Percentiles rank a stretch among this genome's conserved stretches.
Evolutionary conservation across 2,113 vertebrate species (phyloP).

Genomic region (Cyanocitta stelleri): DNA sequence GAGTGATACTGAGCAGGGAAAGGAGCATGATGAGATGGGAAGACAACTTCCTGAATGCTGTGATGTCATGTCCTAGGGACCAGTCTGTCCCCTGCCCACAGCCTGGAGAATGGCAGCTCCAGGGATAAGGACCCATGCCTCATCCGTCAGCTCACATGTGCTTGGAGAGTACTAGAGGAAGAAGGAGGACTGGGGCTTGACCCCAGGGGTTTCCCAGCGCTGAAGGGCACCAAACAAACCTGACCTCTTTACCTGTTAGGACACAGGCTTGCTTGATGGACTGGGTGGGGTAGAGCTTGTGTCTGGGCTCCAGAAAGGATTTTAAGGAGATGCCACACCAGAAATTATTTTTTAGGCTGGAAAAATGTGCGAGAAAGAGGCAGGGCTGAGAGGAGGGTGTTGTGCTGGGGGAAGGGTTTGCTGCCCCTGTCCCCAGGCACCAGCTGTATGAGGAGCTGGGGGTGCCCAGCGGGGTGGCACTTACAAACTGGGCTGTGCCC

Average conservation of each 20-base stretch:
- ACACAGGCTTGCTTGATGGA: not conserved
- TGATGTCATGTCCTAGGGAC: not conserved
- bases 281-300: conserved; percentile 16
- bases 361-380: not conserved
- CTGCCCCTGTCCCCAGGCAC: not conserved
- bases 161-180: not conserved
- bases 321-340: not conserved
- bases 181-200: not conserved
- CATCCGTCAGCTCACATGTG: accelerated
- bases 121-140: not conserved
- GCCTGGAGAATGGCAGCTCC: not conserved
- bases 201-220: not conserved
- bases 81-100: not conserved
- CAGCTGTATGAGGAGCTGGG: accelerated
- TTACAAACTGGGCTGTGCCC: not conserved
- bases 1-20: not conserved
- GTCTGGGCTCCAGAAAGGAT: conserved; percentile 3
- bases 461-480: accelerated
- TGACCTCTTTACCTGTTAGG: not conserved
- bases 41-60: not conserved
- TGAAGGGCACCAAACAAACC: not conserved
- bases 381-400: not conserved
- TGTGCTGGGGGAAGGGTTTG: not conserved
- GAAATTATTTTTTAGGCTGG: not conserved
- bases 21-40: not conserved